A percentile compares a stretch with the other conserved stretches of the same genome.
These are phyloP conservation scores for Patella depressa DNA, from an alignment of 2,888 invertebrate genomes.

Conservation along the genomic window DNA sequence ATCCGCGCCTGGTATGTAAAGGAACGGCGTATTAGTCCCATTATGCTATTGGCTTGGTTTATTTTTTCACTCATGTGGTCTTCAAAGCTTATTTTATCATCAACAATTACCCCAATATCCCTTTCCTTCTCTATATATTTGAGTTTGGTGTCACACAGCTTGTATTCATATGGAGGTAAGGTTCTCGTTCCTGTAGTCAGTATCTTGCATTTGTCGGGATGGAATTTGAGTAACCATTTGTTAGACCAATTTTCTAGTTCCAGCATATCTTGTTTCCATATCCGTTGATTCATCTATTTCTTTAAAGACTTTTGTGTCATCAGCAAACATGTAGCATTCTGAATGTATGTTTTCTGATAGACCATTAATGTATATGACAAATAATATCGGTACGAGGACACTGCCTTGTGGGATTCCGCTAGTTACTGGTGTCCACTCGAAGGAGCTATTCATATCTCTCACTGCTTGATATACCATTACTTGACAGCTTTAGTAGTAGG, in stretches of 20 bases:
- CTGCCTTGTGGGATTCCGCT: constrained; percentile 13
- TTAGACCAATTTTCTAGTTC: constrained; percentile 23
- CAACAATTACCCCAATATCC: constrained; percentile 22
- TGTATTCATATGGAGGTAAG: not conserved
- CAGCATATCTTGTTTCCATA: not conserved
- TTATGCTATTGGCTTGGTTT: constrained; percentile 15
- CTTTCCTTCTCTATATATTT: constrained; percentile 16
- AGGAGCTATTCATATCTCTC: not conserved
- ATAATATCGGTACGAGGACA: constrained; percentile 32
- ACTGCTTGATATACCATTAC: constrained; percentile 5
- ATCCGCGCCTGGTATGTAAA: too few species aligned
- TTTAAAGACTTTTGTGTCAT: constrained; percentile 29
- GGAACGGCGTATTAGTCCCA: constrained; percentile 12
- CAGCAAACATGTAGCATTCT: constrained; percentile 22
- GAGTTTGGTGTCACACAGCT: not conserved
- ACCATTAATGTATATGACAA: constrained; percentile 16
- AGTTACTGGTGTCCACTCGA: not conserved
- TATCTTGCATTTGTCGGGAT: too few species aligned
- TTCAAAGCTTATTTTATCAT: constrained; percentile 20
- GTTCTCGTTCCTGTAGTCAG: too few species aligned
- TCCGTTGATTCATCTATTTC: not conserved
- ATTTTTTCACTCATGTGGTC: constrained; percentile 14
- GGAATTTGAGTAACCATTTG: constrained; percentile 20
- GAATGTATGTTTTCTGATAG: constrained; percentile 18
- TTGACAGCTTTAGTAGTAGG: too few species aligned